Percentiles rank a stretch among this genome's conserved stretches.
Conservation (phyloP, 2,888 invertebrate genomes). For the Xestoiulus laeticollis region DNA sequence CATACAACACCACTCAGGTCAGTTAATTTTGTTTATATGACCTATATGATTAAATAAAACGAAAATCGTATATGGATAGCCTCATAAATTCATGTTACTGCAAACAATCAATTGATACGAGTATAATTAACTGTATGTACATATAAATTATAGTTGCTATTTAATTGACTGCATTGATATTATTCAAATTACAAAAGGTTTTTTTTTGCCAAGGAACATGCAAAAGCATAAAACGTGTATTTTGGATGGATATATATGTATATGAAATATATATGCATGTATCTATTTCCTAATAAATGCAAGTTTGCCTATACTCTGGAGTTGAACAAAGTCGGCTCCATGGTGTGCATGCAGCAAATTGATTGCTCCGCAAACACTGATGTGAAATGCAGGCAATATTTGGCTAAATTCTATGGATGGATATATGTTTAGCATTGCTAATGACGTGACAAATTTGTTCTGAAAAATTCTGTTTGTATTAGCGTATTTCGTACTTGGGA, state of each 20-base stretch:
- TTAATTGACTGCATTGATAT: too few relatives aligned
- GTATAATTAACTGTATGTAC: too few relatives aligned
- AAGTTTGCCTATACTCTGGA: background rate
- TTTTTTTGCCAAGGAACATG: too few relatives aligned
- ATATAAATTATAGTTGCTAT: too few relatives aligned
- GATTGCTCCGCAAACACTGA: background rate
- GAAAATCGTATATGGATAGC: too few relatives aligned
- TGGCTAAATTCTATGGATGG: background rate
- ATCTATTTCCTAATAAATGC: background rate
- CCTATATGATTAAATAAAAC: too few relatives aligned
- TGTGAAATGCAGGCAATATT: background rate
- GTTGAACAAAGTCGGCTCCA: background rate
- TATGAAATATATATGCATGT: background rate
- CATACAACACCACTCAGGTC: too few relatives aligned
- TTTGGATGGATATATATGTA: background rate
- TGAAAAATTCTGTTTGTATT: background rate
- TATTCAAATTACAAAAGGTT: too few relatives aligned
- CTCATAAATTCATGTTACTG: too few relatives aligned
- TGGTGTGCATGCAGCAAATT: background rate
- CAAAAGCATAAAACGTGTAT: too few relatives aligned
- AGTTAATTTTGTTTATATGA: too few relatives aligned
- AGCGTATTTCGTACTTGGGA: background rate
- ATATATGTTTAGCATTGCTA: slow-evolving; percentile 27
- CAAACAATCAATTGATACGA: too few relatives aligned
- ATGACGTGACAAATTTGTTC: background rate